Evolutionary conservation across 2,797 vertebrate genomes (phyloP), one percentile per base, ranked within the genome.

Genomic region (Cynodonichthys magdalenae): DNA sequence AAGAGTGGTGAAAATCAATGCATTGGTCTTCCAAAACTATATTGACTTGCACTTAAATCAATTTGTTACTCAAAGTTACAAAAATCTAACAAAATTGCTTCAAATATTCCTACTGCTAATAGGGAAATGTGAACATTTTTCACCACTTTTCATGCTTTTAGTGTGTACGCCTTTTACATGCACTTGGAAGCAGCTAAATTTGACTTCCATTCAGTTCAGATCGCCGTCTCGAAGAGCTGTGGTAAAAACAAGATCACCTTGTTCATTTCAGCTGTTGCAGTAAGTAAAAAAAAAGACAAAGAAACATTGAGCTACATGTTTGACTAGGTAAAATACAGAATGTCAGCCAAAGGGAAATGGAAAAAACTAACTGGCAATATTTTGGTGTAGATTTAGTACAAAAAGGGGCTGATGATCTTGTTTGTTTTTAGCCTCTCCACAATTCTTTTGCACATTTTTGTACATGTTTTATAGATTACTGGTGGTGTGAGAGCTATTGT

Each of bases 41-140:
- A 48, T 55, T 45, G n/a, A 11, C 11, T 39, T 58, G 17, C 41
- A 15, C 15, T 48, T 67, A 8, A 46, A 63, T 52, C 9, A 2
- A 59, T 6, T 12, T 56, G 29, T 39, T 12, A 48, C 50, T 58
- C 42, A 39, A 7, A 36, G 52, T n/a, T 31, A 6, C 4, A 45
- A n/a, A 51, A 24, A 54, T 60, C 17, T 52, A 50, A 65, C 48
- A 61, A 45, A 60, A 53, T 0, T 31, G 19, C 34, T 59, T 27
- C 1, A 47, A n/a, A n/a, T 64, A 5, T 34, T 47, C 28, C 18
- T 29, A 50, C 27, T 19, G 11, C 34, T 6, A 12, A 52, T 18
- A 31, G 24, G 12, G 6, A 57, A 19, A 41, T 20, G 8, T 20
- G 15, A 46, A 42, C 17, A 39, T 6, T 34, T 63, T 57, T 17